phyloP scores from a whole-genome alignment of 2,797 vertebrate genomes.

The Gouania willdenowi region DNA sequence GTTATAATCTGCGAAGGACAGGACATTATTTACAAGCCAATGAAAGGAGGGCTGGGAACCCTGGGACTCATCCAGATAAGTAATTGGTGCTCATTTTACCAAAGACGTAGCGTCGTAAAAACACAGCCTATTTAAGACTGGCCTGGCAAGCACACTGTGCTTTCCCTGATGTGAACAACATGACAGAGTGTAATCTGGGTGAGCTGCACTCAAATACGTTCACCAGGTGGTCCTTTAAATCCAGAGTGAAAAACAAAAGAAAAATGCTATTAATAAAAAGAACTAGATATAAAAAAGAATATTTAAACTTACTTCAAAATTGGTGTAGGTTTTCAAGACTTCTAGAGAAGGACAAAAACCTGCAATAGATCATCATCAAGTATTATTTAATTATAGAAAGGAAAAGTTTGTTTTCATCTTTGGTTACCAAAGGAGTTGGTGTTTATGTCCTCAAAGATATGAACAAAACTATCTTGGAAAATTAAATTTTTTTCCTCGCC shows the following conservation, averaged over 20 bases:
- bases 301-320: too few relatives aligned
- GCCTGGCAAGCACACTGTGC: conserved; percentile 17
- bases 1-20: conserved; percentile 33
- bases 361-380: too few relatives aligned
- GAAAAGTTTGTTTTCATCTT: too few relatives aligned
- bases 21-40: conserved; percentile 50
- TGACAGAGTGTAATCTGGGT: conserved; percentile 25
- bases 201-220: conserved; percentile 20
- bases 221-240: conserved; percentile 34
- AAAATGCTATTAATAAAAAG: too few relatives aligned
- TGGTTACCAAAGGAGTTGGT: too few relatives aligned
- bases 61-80: conserved; percentile 54
- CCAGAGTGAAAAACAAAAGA: background rate
- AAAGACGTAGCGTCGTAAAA: conserved; percentile 56
- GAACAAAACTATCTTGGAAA: too few relatives aligned
- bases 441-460: too few relatives aligned
- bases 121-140: conserved; percentile 34
- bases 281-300: too few relatives aligned
- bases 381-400: too few relatives aligned
- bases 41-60: conserved; percentile 44
- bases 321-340: too few relatives aligned
- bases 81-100: conserved; percentile 55
- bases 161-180: conserved; percentile 37
- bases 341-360: too few relatives aligned
- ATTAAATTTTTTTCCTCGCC: too few relatives aligned